A percentile compares a stretch with the other conserved stretches of the same genome.
Evolutionary conservation across 1,140 invertebrate species (phyloP).

Genomic region (Diploscapter pachys): DNA sequence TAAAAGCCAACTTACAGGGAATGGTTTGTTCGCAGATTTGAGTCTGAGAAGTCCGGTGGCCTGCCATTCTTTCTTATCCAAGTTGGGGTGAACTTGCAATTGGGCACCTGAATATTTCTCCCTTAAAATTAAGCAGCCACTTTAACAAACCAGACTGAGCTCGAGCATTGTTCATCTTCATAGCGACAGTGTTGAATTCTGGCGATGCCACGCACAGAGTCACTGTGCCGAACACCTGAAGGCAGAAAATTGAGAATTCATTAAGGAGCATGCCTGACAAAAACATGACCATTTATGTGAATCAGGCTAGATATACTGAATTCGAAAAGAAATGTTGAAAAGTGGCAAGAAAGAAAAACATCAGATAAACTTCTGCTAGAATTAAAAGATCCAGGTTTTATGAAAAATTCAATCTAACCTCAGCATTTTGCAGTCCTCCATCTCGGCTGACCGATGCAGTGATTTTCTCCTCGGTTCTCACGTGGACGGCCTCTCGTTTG

Average conservation of each 20-base stretch:
- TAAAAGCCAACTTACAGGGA: conserved; percentile 68
- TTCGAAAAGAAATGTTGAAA: too few species aligned
- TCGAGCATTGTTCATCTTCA: conserved; percentile 75
- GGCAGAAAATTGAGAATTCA: conserved; percentile 4
- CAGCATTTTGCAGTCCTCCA: conserved; percentile 85
- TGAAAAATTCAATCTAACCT: conserved; percentile 60
- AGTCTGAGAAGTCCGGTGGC: conserved; percentile 72
- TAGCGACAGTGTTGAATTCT: conserved; percentile 76
- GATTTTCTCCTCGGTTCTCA: conserved; percentile 74
- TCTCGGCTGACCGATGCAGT: conserved; percentile 82
- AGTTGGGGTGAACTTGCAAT: conserved; percentile 78
- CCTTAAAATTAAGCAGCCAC: too few species aligned
- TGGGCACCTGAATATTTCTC: conserved; percentile 37
- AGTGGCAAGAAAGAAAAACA: too few species aligned
- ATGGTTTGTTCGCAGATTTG: conserved; percentile 81
- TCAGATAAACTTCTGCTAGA: conserved; percentile 3
- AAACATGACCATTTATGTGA: too few species aligned
- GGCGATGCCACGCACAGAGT: conserved; percentile 84
- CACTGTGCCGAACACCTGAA: conserved; percentile 72
- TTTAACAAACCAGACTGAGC: conserved; percentile 34
- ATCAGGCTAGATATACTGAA: too few species aligned
- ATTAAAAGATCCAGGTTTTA: not conserved
- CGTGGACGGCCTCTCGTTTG: conserved; percentile 55
- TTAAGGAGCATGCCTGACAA: not conserved
- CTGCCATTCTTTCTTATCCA: conserved; percentile 92